A percentile compares a stretch with the other conserved stretches of the same genome.
Evolutionary conservation across 1,140 invertebrate genomes (phyloP).

Genomic region (Polyergus mexicanus): DNA sequence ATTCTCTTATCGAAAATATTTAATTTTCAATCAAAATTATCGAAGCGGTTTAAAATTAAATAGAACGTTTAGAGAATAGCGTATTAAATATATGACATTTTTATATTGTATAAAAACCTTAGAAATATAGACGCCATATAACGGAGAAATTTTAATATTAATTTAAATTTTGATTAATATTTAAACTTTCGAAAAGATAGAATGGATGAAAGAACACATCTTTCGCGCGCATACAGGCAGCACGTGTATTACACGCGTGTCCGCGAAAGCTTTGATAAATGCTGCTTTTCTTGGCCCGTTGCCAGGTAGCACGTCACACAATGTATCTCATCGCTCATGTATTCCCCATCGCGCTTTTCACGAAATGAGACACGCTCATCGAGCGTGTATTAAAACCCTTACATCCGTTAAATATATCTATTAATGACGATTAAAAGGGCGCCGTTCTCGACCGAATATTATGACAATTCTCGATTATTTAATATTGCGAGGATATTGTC

Average conservation of each 20-base stretch:
- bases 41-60: not conserved
- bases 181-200: slow-evolving; percentile 24
- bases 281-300: slow-evolving; percentile 77
- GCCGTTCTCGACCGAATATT: not conserved
- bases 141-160: slow-evolving; percentile 16
- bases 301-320: slow-evolving; percentile 78
- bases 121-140: not conserved
- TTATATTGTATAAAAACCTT: not conserved
- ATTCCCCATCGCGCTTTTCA: slow-evolving; percentile 52
- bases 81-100: slow-evolving; percentile 25
- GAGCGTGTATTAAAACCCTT: slow-evolving; percentile 45
- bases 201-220: slow-evolving; percentile 15
- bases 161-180: slow-evolving; percentile 54
- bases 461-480: slow-evolving; percentile 17
- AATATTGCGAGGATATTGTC: not conserved
- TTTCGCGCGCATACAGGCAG: not conserved
- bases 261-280: slow-evolving; percentile 79
- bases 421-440: slow-evolving; percentile 29
- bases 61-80: not conserved
- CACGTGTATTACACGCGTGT: slow-evolving; percentile 38
- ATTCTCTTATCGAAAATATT: not conserved
- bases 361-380: slow-evolving; percentile 57
- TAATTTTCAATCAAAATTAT: slow-evolving; percentile 8
- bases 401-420: slow-evolving; percentile 38
- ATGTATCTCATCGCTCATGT: slow-evolving; percentile 70